These are phyloP conservation scores for Platysteira castanea DNA, from an alignment of 2,113 vertebrate species.

Conservation along the genomic window DNA sequence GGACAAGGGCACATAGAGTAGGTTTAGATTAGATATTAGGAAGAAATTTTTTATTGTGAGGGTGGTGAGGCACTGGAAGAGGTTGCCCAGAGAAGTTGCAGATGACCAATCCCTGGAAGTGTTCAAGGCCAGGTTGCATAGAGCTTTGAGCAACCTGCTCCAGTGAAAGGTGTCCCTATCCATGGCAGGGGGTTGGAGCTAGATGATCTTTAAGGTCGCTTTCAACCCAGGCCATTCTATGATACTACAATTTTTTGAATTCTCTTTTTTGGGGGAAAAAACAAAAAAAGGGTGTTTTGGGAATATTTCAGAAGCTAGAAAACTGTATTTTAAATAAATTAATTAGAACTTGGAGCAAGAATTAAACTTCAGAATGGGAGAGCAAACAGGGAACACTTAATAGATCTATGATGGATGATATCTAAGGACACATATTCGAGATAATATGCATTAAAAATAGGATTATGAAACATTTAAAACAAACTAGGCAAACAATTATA, in stretches of 20 bases:
- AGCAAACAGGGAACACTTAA: neutral
- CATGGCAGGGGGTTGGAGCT: neutral
- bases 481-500: neutral
- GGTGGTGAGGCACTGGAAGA: neutral
- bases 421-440: neutral
- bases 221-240: neutral
- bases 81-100: neutral
- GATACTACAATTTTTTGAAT: neutral
- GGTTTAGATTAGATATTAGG: neutral
- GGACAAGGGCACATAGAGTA: neutral
- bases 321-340: neutral
- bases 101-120: neutral
- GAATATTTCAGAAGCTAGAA: neutral
- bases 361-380: neutral
- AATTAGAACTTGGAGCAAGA: neutral
- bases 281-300: neutral
- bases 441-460: neutral
- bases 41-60: neutral
- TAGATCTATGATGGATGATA: neutral
- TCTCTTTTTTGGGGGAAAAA: accelerated
- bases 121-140: neutral
- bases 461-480: neutral
- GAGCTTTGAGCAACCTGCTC: neutral
- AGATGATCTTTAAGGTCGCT: neutral
- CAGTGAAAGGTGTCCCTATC: neutral